Evolutionary conservation across 1,140 invertebrate species (phyloP).

Genomic region (Mamestra configurata): DNA sequence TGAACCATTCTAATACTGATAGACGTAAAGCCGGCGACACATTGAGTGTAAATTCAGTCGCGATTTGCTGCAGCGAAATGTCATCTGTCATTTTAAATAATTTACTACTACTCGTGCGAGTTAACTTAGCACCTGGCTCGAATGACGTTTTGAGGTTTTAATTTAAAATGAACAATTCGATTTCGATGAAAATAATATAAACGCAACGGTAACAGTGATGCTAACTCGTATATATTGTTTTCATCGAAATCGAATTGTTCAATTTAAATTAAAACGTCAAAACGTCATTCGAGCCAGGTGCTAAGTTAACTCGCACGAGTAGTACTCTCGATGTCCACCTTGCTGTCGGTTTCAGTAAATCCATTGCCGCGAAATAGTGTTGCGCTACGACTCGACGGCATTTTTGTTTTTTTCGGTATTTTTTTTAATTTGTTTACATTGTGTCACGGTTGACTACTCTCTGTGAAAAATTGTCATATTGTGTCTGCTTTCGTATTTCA

Average conservation of each 20-base stretch:
- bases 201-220: too few relatives aligned
- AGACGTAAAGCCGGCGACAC: neutral
- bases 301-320: too few relatives aligned
- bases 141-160: too few relatives aligned
- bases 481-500: too few relatives aligned
- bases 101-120: too few relatives aligned
- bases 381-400: neutral
- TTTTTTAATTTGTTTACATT: neutral
- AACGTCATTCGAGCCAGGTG: too few relatives aligned
- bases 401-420: neutral
- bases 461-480: neutral
- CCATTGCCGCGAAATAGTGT: neutral
- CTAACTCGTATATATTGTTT: too few relatives aligned
- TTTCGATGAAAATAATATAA: too few relatives aligned
- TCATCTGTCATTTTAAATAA: neutral
- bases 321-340: neutral
- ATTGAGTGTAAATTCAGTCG: neutral
- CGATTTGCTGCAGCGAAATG: neutral
- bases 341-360: neutral
- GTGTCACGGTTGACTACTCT: neutral
- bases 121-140: too few relatives aligned
- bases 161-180: too few relatives aligned
- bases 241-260: too few relatives aligned
- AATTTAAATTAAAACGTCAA: too few relatives aligned
- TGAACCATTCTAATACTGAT: neutral